These are phyloP conservation scores for Falco berigora DNA, from an alignment of 2,797 vertebrate species.

Conservation along the genomic window DNA sequence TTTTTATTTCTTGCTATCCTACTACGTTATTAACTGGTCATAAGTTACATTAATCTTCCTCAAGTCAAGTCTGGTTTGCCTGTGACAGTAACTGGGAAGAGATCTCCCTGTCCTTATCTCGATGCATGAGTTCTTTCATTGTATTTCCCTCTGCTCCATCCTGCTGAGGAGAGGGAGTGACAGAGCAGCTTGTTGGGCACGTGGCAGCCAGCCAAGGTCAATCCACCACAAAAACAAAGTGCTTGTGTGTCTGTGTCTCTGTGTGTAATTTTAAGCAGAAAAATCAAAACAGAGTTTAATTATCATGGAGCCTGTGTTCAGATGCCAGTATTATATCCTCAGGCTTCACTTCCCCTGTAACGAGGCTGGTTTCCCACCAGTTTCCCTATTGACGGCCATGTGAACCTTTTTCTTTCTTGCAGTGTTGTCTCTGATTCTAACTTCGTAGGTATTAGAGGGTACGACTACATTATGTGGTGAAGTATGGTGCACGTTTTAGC, in stretches of 20 bases:
- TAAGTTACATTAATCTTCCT: neutral
- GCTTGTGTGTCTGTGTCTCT: neutral
- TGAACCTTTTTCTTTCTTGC: neutral
- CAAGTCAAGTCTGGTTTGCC: neutral
- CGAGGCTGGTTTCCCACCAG: rapidly evolving
- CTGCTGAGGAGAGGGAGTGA: neutral
- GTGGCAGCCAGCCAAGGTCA: neutral
- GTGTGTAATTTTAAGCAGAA: neutral
- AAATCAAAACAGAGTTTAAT: neutral
- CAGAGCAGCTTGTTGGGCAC: neutral
- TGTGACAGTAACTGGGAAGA: neutral
- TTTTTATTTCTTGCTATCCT: neutral
- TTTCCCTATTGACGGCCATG: neutral
- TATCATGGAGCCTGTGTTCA: neutral
- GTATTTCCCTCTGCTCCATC: neutral
- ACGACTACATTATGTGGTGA: neutral
- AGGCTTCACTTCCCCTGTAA: neutral
- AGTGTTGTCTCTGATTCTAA: neutral
- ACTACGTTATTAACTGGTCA: neutral
- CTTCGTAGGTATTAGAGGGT: neutral
- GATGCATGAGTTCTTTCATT: neutral
- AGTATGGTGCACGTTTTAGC: neutral
- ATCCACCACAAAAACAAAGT: neutral
- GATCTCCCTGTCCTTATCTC: neutral
- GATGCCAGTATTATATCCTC: neutral